phyloP scores from a whole-genome alignment of 2,113 vertebrate genomes.

The Dolichotis patagonum region DNA sequence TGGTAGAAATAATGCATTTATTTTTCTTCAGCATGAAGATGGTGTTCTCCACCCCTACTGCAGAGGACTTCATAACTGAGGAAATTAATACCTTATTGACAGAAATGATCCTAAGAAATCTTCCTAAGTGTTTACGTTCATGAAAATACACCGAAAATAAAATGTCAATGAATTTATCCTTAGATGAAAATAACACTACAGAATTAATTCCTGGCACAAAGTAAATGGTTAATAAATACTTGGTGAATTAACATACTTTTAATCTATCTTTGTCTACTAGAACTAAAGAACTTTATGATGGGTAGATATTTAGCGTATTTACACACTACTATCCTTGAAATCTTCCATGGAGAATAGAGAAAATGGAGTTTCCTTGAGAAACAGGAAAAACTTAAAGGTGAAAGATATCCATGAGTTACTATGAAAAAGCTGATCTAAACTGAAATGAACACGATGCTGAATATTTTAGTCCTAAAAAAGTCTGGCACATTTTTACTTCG shows the following conservation, averaged over 20 bases:
- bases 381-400: neutral
- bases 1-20: neutral
- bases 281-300: neutral
- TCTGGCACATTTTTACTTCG: neutral
- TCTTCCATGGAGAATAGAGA: neutral
- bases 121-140: neutral
- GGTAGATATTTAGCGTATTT: neutral
- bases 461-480: neutral
- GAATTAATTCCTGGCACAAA: neutral
- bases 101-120: neutral
- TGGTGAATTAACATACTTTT: slow-evolving; percentile 13
- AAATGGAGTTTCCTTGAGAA: neutral
- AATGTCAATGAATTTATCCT: neutral
- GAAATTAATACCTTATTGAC: neutral
- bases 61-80: neutral
- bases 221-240: slow-evolving; percentile 10
- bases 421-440: neutral
- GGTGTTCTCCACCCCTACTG: neutral
- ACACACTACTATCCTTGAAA: neutral
- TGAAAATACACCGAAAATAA: neutral
- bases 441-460: neutral
- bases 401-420: neutral
- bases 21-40: neutral
- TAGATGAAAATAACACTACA: neutral
- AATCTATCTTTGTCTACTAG: neutral